These are phyloP conservation scores for Sturnira hondurensis DNA, from an alignment of 2,113 vertebrate species.

Conservation along the genomic window DNA sequence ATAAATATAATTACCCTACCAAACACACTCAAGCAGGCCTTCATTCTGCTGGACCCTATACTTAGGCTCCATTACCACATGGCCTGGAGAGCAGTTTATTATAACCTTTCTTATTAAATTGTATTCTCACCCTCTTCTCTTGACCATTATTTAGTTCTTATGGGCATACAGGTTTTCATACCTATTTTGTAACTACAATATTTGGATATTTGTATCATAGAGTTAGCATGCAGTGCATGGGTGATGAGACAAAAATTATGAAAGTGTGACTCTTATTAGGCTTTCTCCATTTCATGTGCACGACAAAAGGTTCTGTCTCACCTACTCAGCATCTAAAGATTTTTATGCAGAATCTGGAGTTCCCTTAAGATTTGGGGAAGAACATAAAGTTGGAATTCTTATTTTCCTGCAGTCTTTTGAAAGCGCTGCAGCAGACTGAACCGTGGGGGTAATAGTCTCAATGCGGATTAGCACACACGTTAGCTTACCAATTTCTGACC, in stretches of 20 bases:
- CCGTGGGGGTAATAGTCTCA: neutral
- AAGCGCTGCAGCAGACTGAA: neutral
- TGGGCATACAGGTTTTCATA: neutral
- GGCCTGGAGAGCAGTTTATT: neutral
- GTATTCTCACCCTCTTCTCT: neutral
- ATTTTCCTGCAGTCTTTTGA: neutral
- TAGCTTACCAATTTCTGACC: neutral
- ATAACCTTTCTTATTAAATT: neutral
- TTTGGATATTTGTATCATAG: neutral
- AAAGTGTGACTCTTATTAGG: neutral
- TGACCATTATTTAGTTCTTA: neutral
- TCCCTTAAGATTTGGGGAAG: neutral
- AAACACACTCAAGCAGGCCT: no score
- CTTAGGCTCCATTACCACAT: neutral
- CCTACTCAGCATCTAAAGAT: neutral
- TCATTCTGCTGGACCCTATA: no score
- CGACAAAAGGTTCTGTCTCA: neutral
- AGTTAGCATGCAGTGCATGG: neutral
- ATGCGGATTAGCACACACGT: neutral
- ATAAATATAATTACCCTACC: no score
- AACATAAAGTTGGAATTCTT: neutral
- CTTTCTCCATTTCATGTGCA: neutral
- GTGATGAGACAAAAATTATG: neutral
- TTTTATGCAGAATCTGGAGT: neutral
- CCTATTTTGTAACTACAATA: neutral